Conservation (phyloP, 2,888 invertebrate genomes). For the Scaptodrosophila latifasciaeformis region DNA sequence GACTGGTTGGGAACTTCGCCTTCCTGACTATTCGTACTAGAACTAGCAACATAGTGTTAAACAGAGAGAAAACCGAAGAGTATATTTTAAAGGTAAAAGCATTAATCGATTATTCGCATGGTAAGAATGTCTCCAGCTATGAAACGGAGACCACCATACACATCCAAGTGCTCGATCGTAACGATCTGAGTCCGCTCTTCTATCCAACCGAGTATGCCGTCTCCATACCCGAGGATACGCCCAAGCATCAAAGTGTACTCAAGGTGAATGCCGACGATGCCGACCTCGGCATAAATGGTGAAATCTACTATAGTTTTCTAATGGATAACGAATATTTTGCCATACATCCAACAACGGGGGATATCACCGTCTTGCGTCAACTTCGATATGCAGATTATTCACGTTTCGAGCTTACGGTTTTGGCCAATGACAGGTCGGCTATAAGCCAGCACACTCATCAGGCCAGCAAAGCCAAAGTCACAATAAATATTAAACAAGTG, state of each 20-base stretch:
- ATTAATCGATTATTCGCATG: constrained; percentile 77
- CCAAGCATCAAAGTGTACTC: constrained; percentile 87
- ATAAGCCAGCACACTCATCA: constrained; percentile 74
- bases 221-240: constrained; percentile 90
- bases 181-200: constrained; percentile 95
- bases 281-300: constrained; percentile 95
- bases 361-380: constrained; percentile 87
- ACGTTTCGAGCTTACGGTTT: constrained; percentile 84
- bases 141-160: constrained; percentile 84
- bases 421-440: constrained; percentile 87
- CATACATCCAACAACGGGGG: constrained; percentile 94
- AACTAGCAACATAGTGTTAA: constrained; percentile 91
- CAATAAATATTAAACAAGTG: constrained; percentile 82
- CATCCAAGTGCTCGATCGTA: constrained; percentile 86
- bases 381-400: constrained; percentile 83
- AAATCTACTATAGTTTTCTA: constrained; percentile 95
- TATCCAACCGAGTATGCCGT: constrained; percentile 91
- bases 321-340: constrained; percentile 90
- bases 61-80: constrained; percentile 91
- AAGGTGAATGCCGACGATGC: constrained; percentile 94
- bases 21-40: constrained; percentile 92
- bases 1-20: constrained; percentile 94
- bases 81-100: constrained; percentile 88
- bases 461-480: constrained; percentile 86
- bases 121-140: constrained; percentile 76